Evolutionary conservation across 2,888 invertebrate genomes (phyloP).

Genomic region (Lithophane socia): DNA sequence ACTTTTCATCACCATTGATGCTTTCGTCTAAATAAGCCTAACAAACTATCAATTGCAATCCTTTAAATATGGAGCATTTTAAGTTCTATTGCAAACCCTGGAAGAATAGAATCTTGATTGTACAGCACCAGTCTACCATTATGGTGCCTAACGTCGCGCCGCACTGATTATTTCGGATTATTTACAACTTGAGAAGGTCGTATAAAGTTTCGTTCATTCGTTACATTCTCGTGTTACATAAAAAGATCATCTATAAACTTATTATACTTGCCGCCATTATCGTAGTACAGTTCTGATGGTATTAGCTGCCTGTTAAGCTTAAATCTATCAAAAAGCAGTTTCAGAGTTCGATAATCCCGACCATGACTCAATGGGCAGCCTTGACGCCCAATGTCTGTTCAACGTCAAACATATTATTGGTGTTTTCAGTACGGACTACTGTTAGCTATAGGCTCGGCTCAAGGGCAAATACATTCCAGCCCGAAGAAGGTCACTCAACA

Average conservation of each 20-base stretch:
- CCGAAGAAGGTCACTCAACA: constrained; percentile 12
- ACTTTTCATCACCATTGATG: background rate
- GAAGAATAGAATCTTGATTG: background rate
- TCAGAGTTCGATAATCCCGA: constrained; percentile 42
- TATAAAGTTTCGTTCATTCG: constrained; percentile 13
- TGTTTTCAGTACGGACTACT: constrained; percentile 50
- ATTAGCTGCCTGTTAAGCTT: background rate
- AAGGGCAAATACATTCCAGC: constrained; percentile 48
- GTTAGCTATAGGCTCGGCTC: constrained; percentile 52
- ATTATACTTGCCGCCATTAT: background rate
- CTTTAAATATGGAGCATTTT: background rate
- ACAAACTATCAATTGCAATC: background rate
- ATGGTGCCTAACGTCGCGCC: background rate
- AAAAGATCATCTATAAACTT: background rate
- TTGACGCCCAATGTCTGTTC: constrained; percentile 50
- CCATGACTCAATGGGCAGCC: constrained; percentile 48
- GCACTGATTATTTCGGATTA: constrained; percentile 34
- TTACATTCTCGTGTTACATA: constrained; percentile 13
- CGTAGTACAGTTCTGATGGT: background rate
- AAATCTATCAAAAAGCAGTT: constrained; percentile 12
- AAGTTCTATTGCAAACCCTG: too few species aligned
- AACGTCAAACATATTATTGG: constrained; percentile 48
- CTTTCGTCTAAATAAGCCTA: background rate
- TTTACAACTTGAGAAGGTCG: constrained; percentile 12
- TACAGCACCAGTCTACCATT: background rate